phyloP scores from a whole-genome alignment of 2,797 vertebrate genomes.

The Vultur gryphus region DNA sequence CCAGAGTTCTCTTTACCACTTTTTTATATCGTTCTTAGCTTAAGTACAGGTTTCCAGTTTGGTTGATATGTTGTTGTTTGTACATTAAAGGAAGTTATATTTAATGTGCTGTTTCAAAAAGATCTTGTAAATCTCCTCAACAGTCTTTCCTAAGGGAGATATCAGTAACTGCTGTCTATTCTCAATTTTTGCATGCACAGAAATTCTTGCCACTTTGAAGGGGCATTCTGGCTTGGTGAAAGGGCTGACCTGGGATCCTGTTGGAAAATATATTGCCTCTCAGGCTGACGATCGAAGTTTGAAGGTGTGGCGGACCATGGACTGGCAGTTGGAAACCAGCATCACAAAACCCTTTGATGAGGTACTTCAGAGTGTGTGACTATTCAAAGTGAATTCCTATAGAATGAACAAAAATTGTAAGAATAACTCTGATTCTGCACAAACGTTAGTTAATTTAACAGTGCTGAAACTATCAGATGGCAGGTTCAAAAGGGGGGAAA shows the following conservation, averaged over 20 bases:
- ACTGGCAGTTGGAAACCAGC: slow-evolving; percentile 97
- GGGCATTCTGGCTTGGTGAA: slow-evolving; percentile 97
- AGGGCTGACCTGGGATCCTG: slow-evolving; percentile 97
- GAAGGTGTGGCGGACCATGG: slow-evolving; percentile 96
- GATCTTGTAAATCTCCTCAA: not conserved
- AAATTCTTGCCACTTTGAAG: slow-evolving; percentile 91
- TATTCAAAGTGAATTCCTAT: not conserved
- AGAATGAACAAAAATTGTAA: not conserved
- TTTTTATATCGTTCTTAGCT: not conserved
- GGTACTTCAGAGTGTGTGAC: slow-evolving; percentile 70
- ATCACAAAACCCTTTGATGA: slow-evolving; percentile 98
- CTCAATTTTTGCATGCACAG: slow-evolving; percentile 60
- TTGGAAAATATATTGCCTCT: slow-evolving; percentile 97
- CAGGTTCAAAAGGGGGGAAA: not conserved
- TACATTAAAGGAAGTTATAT: not conserved
- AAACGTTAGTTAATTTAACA: not conserved
- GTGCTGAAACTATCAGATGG: not conserved
- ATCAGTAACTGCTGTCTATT: not conserved
- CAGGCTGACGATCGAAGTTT: slow-evolving; percentile 96
- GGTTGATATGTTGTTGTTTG: not conserved
- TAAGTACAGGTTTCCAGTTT: not conserved
- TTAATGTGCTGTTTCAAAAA: not conserved
- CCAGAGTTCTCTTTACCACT: not conserved
- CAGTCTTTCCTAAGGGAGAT: not conserved
- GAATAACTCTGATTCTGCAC: not conserved